Percentiles rank a stretch among this genome's conserved stretches.
Evolutionary conservation across 2,888 invertebrate species (phyloP).

Genomic region (Agonopterix subpropinquella): DNA sequence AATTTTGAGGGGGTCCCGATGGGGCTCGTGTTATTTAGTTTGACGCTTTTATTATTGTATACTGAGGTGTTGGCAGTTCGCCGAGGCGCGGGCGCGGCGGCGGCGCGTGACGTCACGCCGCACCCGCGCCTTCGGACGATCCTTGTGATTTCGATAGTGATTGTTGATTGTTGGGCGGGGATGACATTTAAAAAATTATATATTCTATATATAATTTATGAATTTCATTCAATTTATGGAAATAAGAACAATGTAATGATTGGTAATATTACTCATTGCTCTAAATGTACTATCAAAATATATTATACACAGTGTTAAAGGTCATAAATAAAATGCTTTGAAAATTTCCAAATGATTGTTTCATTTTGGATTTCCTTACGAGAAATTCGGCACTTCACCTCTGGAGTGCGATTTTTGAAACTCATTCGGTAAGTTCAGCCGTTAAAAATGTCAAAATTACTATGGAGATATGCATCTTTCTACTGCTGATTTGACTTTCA

Average conservation of each 20-base stretch:
- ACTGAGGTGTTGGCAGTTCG: slow-evolving; percentile 10
- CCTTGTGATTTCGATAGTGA: slow-evolving; percentile 63
- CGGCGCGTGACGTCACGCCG: not conserved
- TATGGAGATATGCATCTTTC: no score
- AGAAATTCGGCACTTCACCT: no score
- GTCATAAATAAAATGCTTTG: slow-evolving; percentile 76
- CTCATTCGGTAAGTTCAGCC: no score
- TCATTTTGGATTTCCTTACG: slow-evolving; percentile 25
- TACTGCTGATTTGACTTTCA: no score
- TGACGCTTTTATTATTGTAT: slow-evolving; percentile 31
- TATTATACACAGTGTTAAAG: slow-evolving; percentile 77
- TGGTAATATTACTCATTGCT: slow-evolving; percentile 77
- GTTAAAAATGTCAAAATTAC: no score
- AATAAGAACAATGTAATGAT: slow-evolving; percentile 75
- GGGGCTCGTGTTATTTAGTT: slow-evolving; percentile 26
- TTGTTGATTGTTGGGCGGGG: slow-evolving; percentile 71
- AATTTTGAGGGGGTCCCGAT: slow-evolving; percentile 16
- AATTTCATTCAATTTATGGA: slow-evolving; percentile 70
- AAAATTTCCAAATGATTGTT: slow-evolving; percentile 69
- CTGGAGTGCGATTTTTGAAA: no score
- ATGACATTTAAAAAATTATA: slow-evolving; percentile 67
- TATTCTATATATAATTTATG: slow-evolving; percentile 71
- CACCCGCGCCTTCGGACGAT: slow-evolving; percentile 16
- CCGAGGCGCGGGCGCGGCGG: not conserved
- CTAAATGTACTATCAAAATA: slow-evolving; percentile 77